These are phyloP conservation scores for Lasioglossum lativentre DNA, from an alignment of 2,888 invertebrate species.

Conservation along the genomic window DNA sequence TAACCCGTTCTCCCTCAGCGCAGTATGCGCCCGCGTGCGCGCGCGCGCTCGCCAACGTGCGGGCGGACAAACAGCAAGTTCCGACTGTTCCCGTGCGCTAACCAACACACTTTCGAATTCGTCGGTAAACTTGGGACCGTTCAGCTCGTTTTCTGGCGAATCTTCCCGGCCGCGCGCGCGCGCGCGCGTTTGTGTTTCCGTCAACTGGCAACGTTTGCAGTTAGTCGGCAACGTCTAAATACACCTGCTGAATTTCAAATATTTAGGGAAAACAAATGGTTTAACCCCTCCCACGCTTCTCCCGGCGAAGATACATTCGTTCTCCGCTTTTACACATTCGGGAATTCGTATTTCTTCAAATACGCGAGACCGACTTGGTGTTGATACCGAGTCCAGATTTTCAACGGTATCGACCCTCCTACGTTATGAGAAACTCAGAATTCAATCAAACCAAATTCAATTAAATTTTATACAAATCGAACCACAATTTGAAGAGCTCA, in stretches of 20 bases:
- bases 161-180: neutral
- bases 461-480: no score
- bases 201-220: neutral
- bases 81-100: neutral
- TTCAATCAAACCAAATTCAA: no score
- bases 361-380: no score
- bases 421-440: no score
- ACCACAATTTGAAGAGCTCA: no score
- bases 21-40: neutral
- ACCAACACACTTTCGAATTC: slow-evolving; percentile 14
- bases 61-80: slow-evolving; percentile 36
- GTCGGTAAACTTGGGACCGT: neutral
- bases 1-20: neutral
- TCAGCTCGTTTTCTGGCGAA: neutral
- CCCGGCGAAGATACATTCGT: neutral
- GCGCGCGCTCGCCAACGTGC: neutral
- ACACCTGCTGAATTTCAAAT: neutral
- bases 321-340: neutral
- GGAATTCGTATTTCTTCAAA: no score
- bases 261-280: neutral
- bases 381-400: no score
- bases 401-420: no score
- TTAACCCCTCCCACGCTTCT: neutral
- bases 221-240: neutral
- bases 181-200: neutral